Base-by-base conservation (phyloP, 2,113 vertebrate genomes). In the Atherinomorus stipes region DNA sequence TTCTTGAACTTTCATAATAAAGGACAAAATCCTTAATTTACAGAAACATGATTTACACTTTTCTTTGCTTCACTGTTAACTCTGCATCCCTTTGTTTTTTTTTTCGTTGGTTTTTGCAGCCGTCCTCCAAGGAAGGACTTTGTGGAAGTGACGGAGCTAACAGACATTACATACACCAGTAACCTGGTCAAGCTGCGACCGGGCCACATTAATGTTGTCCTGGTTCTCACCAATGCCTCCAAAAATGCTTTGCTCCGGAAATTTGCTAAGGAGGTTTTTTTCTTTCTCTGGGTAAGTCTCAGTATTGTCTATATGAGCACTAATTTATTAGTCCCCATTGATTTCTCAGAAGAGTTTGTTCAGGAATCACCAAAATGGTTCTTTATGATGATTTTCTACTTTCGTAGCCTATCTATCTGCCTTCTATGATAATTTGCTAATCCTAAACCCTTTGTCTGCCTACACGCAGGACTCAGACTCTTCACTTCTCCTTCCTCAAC, bases 401-500 rank as follows among this genome's bases (percentile, higher is more conserved):
- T 15, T 26, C n/a, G 16, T 51, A n/a, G n/a, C n/a, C n/a, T n/a
- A 23, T 59, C 31, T 12, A 22, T 40, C 11, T 34, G 37, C 59
- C 31, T 7, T 13, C 18, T 67, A 52, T 52, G 6, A 25, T 7
- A 13, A 25, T 26, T 78, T 50, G 13, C 21, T 56, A 22, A 76
- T 53, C 16, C 19, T 34, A 25, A 64, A 59, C 49, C 3, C 5
- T 38, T 61, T 10, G 28, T 2, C 31, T 52, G 2, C 23, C 26
- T 25, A 12, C 34, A 50, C 28, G 0, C 87, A 98, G 97, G 87
- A 96, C 95, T 90, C 95, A 94, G 83, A 95, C 93, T 12, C 95
- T 98, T 2, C 97, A 98, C 73, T 98, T 98, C 93, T 98, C 97
- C 89, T 98, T 98, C 92, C 95, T 98, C 34, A 98, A 95, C n/a